phyloP scores from a whole-genome alignment of 2,113 vertebrate genomes.

The Taxidea taxus region DNA sequence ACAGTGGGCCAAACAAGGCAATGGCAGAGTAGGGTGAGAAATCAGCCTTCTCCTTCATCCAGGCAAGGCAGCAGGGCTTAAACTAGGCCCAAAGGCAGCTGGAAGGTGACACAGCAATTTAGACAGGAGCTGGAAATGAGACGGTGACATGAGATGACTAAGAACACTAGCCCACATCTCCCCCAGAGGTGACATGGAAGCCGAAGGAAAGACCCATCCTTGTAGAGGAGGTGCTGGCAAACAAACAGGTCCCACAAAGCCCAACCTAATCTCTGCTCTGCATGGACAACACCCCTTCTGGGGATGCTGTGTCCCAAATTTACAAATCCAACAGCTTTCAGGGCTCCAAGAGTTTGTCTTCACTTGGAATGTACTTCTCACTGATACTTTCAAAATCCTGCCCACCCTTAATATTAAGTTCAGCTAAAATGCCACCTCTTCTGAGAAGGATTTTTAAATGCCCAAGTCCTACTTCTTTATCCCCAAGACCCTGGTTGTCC shows the following conservation, averaged over 20 bases:
- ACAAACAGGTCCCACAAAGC: not conserved
- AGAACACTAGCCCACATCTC: not conserved
- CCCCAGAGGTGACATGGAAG: not conserved
- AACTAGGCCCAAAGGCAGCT: not conserved
- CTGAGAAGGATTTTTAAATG: not conserved
- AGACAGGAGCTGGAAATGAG: not conserved
- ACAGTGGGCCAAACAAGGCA: not conserved
- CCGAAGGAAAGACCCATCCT: not conserved
- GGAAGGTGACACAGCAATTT: not conserved
- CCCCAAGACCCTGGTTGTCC: not conserved
- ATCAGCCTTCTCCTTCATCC: not conserved
- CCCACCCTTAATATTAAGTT: not conserved
- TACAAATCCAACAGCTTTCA: not conserved
- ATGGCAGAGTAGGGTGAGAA: not conserved
- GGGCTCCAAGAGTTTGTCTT: not conserved
- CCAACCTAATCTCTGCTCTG: not conserved
- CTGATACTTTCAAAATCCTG: not conserved
- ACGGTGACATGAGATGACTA: not conserved
- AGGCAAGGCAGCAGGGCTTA: not conserved
- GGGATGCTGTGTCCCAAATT: not conserved
- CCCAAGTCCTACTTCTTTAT: not conserved
- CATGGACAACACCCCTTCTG: not conserved
- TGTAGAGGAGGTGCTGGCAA: not conserved
- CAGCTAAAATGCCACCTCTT: not conserved
- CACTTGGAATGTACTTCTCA: not conserved